phyloP scores from a whole-genome alignment of 2,797 vertebrate species.

The Mormyrops boulengeri region DNA sequence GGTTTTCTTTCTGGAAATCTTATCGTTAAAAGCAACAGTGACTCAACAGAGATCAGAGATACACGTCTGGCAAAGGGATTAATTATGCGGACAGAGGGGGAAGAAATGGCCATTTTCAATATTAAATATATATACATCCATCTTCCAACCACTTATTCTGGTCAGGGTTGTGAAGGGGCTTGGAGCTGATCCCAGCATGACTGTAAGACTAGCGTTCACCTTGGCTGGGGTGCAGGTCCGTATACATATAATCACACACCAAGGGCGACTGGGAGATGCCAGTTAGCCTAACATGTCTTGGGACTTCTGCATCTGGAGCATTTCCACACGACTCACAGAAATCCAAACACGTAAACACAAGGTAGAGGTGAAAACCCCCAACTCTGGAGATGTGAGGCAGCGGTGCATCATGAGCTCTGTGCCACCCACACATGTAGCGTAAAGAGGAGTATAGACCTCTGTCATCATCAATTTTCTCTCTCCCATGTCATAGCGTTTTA shows the following conservation, averaged over 20 bases:
- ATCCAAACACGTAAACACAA: neutral
- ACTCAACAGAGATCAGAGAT: neutral
- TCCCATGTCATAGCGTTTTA: neutral
- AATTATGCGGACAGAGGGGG: neutral
- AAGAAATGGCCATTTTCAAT: neutral
- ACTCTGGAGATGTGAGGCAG: neutral
- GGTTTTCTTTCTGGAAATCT: neutral
- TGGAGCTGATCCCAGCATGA: neutral
- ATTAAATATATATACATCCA: neutral
- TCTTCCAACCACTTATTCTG: neutral
- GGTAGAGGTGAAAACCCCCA: neutral
- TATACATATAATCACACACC: neutral
- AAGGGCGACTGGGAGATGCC: neutral
- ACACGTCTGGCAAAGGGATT: neutral
- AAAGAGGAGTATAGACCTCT: neutral
- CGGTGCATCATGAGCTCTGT: neutral
- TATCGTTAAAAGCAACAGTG: neutral
- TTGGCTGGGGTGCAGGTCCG: neutral
- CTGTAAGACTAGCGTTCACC: neutral
- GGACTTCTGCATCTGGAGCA: neutral
- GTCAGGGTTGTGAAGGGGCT: neutral
- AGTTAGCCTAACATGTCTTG: neutral
- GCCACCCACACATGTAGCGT: neutral
- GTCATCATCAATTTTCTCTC: neutral
- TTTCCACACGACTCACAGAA: neutral